These are phyloP conservation scores for Corydoras sp. DNA, from an alignment of 2,113 vertebrate species.

Conservation along the genomic window DNA sequence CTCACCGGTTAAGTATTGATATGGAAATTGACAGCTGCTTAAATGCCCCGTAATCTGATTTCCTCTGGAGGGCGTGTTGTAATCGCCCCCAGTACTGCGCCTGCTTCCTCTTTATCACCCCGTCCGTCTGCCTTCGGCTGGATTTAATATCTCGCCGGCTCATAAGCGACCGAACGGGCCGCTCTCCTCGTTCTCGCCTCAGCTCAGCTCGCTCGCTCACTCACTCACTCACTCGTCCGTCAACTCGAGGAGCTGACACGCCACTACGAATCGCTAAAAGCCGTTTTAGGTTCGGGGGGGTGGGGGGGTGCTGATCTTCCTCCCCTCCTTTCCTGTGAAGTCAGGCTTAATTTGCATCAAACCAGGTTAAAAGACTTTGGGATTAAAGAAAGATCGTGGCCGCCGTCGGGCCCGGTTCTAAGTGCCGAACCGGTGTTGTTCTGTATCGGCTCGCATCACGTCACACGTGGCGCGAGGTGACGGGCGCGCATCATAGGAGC, in stretches of 20 bases:
- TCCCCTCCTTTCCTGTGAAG: too few species aligned
- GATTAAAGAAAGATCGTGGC: too few species aligned
- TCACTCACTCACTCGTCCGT: slow-evolving; percentile 73
- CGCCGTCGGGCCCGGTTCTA: slow-evolving; percentile 60
- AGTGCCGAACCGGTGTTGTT: slow-evolving; percentile 89
- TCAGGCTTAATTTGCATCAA: too few species aligned
- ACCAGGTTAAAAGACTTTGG: too few species aligned
- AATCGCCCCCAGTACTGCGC: slow-evolving; percentile 55
- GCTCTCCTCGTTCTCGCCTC: not conserved
- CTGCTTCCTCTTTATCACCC: slow-evolving; percentile 40
- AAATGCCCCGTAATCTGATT: slow-evolving; percentile 59
- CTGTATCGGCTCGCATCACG: slow-evolving; percentile 77
- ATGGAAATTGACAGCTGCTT: slow-evolving; percentile 58
- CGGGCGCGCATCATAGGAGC: slow-evolving; percentile 82
- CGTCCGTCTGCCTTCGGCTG: slow-evolving; percentile 39
- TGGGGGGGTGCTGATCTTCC: slow-evolving; percentile 28
- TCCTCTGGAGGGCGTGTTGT: slow-evolving; percentile 47
- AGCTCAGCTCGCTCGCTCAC: slow-evolving; percentile 9
- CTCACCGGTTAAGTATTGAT: slow-evolving; percentile 44
- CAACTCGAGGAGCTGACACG: slow-evolving; percentile 75
- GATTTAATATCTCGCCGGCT: slow-evolving; percentile 29
- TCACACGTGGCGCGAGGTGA: slow-evolving; percentile 86
- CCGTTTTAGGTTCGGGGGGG: slow-evolving; percentile 73
- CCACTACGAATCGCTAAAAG: slow-evolving; percentile 83
- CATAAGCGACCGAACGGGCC: slow-evolving; percentile 26